phyloP scores from a whole-genome alignment of 2,888 invertebrate species.

The Minunthozetes semirufus region DNA sequence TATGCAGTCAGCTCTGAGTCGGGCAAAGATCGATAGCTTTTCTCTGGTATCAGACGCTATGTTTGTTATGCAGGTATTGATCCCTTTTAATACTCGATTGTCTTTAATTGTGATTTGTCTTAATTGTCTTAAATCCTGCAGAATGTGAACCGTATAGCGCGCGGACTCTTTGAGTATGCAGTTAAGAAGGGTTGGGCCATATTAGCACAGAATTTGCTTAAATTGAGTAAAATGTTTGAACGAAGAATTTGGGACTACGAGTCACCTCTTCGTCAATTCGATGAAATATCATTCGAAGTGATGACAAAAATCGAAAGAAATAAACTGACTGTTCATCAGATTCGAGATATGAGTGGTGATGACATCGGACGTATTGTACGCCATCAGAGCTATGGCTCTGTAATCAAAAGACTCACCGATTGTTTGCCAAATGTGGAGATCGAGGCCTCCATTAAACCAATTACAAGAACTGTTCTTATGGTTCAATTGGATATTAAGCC shows the following conservation, averaged over 20 bases:
- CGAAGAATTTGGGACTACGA: constrained; percentile 80
- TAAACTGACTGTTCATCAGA: constrained; percentile 64
- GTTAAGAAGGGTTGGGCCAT: constrained; percentile 81
- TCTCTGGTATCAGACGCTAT: constrained; percentile 80
- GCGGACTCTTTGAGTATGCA: constrained; percentile 90
- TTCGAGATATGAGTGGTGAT: constrained; percentile 76
- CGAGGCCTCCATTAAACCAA: constrained; percentile 81
- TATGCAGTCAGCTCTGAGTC: constrained; percentile 78
- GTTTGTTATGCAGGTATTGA: constrained; percentile 72
- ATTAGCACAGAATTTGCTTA: constrained; percentile 74
- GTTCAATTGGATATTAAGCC: constrained; percentile 72
- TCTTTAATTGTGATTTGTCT: too few relatives aligned
- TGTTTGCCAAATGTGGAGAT: constrained; percentile 78
- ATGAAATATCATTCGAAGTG: constrained; percentile 57
- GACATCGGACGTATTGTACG: constrained; percentile 70
- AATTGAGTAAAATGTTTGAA: constrained; percentile 87
- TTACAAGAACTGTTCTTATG: constrained; percentile 81
- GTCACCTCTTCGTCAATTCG: constrained; percentile 76
- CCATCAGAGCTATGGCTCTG: constrained; percentile 65
- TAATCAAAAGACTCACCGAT: constrained; percentile 72
- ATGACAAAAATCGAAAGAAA: constrained; percentile 65
- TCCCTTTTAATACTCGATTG: neutral
- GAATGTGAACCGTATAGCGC: constrained; percentile 81
- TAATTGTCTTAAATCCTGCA: constrained; percentile 48
- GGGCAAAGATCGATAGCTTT: constrained; percentile 70